Conservation (phyloP, 2,888 invertebrate genomes). For the Apamea epomidion region DNA sequence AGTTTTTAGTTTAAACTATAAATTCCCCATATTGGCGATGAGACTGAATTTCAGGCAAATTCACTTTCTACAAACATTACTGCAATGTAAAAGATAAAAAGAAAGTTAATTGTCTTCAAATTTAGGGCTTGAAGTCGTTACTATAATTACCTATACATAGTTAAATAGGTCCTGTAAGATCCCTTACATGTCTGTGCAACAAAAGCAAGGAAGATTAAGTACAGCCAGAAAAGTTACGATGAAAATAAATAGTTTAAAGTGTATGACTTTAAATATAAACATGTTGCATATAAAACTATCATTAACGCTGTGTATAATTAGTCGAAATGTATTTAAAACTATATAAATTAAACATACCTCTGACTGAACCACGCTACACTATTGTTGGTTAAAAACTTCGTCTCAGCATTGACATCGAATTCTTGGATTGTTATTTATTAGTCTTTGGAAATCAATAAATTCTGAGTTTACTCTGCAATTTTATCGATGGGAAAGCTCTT, state of each 20-base stretch:
- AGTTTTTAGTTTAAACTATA: background rate
- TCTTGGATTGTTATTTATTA: background rate
- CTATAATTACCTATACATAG: background rate
- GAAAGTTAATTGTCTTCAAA: background rate
- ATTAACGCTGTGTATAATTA: background rate
- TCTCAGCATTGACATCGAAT: background rate
- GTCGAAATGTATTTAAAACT: background rate
- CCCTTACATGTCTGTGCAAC: background rate
- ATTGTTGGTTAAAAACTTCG: slow-evolving; percentile 4
- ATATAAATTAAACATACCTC: slow-evolving; percentile 6
- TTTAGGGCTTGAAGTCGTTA: background rate
- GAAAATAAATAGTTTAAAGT: background rate
- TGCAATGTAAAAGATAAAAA: background rate
- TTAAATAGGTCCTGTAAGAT: background rate
- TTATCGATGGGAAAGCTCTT: background rate
- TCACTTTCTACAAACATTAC: background rate
- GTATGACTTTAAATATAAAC: background rate
- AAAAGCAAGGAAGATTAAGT: too few species aligned
- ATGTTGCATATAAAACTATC: slow-evolving; percentile 2
- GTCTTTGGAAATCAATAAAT: background rate
- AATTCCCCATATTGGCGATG: background rate
- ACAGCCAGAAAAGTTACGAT: background rate
- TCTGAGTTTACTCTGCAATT: background rate
- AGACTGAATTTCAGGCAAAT: background rate
- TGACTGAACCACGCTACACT: background rate